Evolutionary conservation across 1,140 invertebrate species (phyloP).

Genomic region (Drosophila persimilis): DNA sequence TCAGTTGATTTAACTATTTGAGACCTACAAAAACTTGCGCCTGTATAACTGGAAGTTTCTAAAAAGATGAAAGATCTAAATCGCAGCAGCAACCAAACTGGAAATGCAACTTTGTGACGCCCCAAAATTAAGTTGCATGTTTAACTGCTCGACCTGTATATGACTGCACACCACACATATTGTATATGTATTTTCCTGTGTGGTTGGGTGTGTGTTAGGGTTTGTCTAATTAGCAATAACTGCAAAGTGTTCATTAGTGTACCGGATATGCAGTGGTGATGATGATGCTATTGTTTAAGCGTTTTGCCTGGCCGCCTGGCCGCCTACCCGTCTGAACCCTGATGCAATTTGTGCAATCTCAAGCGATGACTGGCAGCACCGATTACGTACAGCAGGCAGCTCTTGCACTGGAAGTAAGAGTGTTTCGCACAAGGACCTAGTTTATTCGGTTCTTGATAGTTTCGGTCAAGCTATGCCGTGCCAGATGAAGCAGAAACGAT

Average conservation of each 20-base stretch:
- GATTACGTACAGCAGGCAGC: not conserved
- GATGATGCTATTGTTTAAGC: slow-evolving; percentile 73
- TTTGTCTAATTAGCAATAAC: slow-evolving; percentile 71
- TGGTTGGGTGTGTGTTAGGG: slow-evolving; percentile 25
- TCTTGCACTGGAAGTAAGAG: too few relatives aligned
- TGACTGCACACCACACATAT: not conserved
- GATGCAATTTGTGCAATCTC: slow-evolving; percentile 39
- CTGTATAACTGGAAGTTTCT: slow-evolving; percentile 78
- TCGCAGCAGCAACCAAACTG: slow-evolving; percentile 54
- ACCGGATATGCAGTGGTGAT: slow-evolving; percentile 67
- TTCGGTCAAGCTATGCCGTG: too few relatives aligned
- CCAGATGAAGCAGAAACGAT: too few relatives aligned
- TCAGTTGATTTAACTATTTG: slow-evolving; percentile 69
- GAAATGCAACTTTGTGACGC: slow-evolving; percentile 64
- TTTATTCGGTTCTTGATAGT: too few relatives aligned
- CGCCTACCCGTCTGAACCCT: slow-evolving; percentile 11
- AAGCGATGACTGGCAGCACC: slow-evolving; percentile 48
- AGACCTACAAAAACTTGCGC: slow-evolving; percentile 50
- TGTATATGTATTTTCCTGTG: not conserved
- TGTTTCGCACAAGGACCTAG: too few relatives aligned
- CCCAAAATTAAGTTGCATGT: slow-evolving; percentile 71
- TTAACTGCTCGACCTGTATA: slow-evolving; percentile 32
- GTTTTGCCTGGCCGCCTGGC: slow-evolving; percentile 17
- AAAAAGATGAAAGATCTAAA: slow-evolving; percentile 74
- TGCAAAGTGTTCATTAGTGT: slow-evolving; percentile 72